Evolutionary conservation across 2,888 invertebrate species (phyloP), one percentile per base, ranked within the genome.

Genomic region (Scaptomyza parva): DNA sequence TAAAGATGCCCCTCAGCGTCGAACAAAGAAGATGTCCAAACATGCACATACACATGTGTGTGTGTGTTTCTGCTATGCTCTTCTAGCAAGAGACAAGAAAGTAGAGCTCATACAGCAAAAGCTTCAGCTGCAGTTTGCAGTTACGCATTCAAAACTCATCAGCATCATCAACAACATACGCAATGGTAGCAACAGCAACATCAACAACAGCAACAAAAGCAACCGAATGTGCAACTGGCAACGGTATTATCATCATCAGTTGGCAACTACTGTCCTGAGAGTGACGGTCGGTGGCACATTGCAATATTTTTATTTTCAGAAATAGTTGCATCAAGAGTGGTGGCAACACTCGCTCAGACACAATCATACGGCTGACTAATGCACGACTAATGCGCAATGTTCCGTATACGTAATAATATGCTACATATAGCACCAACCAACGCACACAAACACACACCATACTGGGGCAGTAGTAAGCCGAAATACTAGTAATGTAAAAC

Each of bases 111-210:
- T 59, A 60, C 37, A 58, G 43, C 63, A 60, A 41, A 28, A 24
- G 57, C 59, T 53, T 53, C 63, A 68, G 30, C 26, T 68, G n/a
- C 41, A 62, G 57, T 48, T 54, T 17, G 77, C 80, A 66, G 76
- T 61, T 59, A 72, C 78, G 69, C 71, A 69, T 72, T 81, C 85
- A 87, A 85, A 87, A 70, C 80, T 86, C 88, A 88, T 86, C 84
- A 79, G 50, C 65, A 57, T 76, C 84, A 78, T 72, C 73, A 64
- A 50, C 70, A 69, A 54, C 59, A 51, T 57, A 52, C 47, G 54
- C 63, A 68, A 58, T 37, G 47, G 18, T 20, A 41, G 18, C 44
- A 55, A 17, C 62, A 44, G 24, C 35, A 40, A 24, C 65, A 63
- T 1, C 52, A 48, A 3, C 44, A 58, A 41, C 54, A 45, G 33